phyloP scores from a whole-genome alignment of 2,888 invertebrate species.

The Xylophagus ater region DNA sequence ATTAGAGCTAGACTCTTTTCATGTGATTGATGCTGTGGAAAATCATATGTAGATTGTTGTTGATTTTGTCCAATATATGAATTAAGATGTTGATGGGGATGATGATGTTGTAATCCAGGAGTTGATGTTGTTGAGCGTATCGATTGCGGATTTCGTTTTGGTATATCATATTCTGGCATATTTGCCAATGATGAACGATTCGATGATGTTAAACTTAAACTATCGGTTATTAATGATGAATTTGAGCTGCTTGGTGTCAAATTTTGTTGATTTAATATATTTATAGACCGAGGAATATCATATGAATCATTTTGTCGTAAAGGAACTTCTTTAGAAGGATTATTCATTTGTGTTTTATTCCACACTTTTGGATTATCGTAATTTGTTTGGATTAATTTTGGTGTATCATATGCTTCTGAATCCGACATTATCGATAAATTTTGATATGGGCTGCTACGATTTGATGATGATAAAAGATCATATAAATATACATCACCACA shows the following conservation, averaged over 20 bases:
- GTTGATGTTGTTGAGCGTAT: conserved; percentile 24
- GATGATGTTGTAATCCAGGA: conserved; percentile 22
- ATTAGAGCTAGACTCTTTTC: conserved; percentile 25
- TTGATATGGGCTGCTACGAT: conserved; percentile 25
- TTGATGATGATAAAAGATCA: conserved; percentile 45
- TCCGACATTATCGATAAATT: conserved; percentile 33
- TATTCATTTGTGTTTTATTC: conserved; percentile 28
- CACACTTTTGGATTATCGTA: conserved; percentile 46
- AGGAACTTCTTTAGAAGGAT: conserved; percentile 17
- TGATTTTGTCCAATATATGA: conserved; percentile 7
- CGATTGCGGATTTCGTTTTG: conserved; percentile 41
- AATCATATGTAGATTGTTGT: conserved; percentile 46
- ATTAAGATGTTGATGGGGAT: conserved; percentile 18
- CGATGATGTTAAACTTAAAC: conserved; percentile 44
- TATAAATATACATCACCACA: conserved; percentile 63
- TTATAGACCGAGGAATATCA: conserved; percentile 52
- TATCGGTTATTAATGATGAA: conserved; percentile 52
- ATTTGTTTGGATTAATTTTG: conserved; percentile 44
- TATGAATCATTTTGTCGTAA: conserved; percentile 45
- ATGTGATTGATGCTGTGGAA: conserved; percentile 39
- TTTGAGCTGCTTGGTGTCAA: conserved; percentile 57
- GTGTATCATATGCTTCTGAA: conserved; percentile 45
- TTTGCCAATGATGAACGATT: conserved; percentile 45
- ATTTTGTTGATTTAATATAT: conserved; percentile 40
- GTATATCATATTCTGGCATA: conserved; percentile 61